Evolutionary conservation across 2,113 vertebrate species (phyloP).

Genomic region (Theropithecus gelada): DNA sequence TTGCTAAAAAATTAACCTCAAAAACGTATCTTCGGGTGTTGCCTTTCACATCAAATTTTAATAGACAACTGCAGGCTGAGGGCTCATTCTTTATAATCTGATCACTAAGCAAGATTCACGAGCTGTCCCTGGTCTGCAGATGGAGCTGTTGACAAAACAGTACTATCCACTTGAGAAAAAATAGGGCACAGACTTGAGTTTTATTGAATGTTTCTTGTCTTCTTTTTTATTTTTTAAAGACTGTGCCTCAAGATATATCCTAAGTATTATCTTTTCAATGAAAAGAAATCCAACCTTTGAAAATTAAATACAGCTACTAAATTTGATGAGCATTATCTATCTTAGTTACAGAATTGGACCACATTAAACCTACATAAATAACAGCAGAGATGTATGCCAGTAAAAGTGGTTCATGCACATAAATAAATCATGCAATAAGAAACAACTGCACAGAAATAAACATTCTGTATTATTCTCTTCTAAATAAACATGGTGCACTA

Average conservation of each 20-base stretch:
- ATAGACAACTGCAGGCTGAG: conserved; percentile 67
- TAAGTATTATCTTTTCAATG: conserved; percentile 33
- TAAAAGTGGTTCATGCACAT: background rate
- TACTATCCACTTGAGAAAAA: conserved; percentile 39
- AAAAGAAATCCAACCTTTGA: conserved; percentile 43
- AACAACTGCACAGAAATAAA: background rate
- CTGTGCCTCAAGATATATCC: background rate
- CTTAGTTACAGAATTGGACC: background rate
- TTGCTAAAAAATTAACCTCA: conserved; percentile 78
- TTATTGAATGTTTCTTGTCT: background rate
- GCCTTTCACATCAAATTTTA: conserved; percentile 81
- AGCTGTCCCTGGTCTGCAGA: conserved; percentile 83
- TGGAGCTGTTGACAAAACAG: conserved; percentile 88
- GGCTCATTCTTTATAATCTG: conserved; percentile 57
- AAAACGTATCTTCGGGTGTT: conserved; percentile 78
- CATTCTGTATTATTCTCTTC: background rate
- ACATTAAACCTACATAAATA: background rate
- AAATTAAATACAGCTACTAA: conserved; percentile 48
- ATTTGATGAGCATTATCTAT: background rate
- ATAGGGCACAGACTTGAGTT: background rate
- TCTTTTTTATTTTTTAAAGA: background rate
- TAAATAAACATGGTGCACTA: background rate
- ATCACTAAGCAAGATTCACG: conserved; percentile 48
- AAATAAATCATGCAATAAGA: background rate
- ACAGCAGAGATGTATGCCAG: background rate